These are phyloP conservation scores for Cisticola juncidis DNA, from an alignment of 2,113 vertebrate species.

Conservation along the genomic window DNA sequence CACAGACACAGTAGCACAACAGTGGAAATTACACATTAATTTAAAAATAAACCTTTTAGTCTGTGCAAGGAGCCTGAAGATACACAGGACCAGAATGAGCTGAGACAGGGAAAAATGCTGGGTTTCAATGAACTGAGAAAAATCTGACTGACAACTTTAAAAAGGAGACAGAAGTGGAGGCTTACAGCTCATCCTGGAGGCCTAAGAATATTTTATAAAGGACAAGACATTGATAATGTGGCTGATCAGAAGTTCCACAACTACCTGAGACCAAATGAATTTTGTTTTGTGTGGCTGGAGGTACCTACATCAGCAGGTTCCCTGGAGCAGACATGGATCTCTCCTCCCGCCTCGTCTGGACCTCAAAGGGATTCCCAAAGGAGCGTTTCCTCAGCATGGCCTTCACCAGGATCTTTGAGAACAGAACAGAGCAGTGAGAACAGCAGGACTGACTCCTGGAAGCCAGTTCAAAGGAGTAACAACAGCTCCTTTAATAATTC, in stretches of 20 bases:
- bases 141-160: background rate
- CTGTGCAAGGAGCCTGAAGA: background rate
- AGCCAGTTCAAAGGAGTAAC: background rate
- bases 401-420: slow-evolving; percentile 90
- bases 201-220: background rate
- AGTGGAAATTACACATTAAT: background rate
- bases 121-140: background rate
- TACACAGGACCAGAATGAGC: background rate
- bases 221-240: background rate
- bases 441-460: background rate
- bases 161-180: background rate
- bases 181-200: background rate
- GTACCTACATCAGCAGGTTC: slow-evolving; percentile 89
- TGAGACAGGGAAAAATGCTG: background rate
- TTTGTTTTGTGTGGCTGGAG: background rate
- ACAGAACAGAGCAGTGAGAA: background rate
- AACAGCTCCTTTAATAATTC: background rate
- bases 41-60: background rate
- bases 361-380: slow-evolving; percentile 95
- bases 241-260: background rate
- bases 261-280: background rate
- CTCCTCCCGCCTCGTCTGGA: slow-evolving; percentile 86
- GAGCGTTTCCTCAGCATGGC: slow-evolving; percentile 97
- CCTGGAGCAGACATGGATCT: slow-evolving; percentile 94
- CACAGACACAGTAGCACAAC: background rate